Conservation (phyloP, 2,113 vertebrate genomes). For the Nerophis lumbriciformis region DNA sequence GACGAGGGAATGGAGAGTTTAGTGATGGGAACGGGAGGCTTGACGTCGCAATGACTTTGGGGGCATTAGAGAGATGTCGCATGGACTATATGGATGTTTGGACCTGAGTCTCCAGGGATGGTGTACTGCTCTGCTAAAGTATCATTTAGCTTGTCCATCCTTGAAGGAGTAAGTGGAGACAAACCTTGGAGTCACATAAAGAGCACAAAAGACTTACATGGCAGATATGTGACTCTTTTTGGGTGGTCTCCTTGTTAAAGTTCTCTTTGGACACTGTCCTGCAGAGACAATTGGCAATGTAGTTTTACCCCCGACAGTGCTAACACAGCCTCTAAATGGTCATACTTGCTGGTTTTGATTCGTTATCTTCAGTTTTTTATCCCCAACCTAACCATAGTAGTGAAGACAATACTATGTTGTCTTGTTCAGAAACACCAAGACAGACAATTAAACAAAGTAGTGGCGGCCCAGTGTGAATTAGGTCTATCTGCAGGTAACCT, state of each 20-base stretch:
- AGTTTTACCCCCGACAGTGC: conserved; percentile 2
- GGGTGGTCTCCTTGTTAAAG: conserved; percentile 11
- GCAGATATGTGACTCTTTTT: conserved; percentile 17
- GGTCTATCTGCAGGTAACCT: conserved; percentile 46
- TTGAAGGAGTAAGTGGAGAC: conserved; percentile 53
- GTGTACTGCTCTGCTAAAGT: conserved; percentile 37
- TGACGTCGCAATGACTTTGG: conserved; percentile 31
- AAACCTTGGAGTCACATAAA: conserved; percentile 25
- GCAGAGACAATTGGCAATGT: not conserved
- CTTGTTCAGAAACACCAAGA: conserved; percentile 10
- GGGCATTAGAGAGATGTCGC: conserved; percentile 54
- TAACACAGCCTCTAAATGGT: not conserved
- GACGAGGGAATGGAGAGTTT: conserved; percentile 28
- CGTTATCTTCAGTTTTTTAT: not conserved
- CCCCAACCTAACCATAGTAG: not conserved
- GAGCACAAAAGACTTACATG: conserved; percentile 35
- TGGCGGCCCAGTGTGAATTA: conserved; percentile 37
- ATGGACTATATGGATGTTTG: conserved; percentile 34
- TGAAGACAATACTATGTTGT: conserved; percentile 1
- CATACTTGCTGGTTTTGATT: not conserved
- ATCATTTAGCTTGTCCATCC: conserved; percentile 58
- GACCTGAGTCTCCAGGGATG: conserved; percentile 36
- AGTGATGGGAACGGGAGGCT: conserved; percentile 10
- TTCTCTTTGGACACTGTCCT: not conserved
- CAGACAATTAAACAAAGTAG: not conserved